Evolutionary conservation across 37 sponge, comb jelly and placozoan species (phyloP).

Genomic region (Halisarca cf. caerulea): DNA sequence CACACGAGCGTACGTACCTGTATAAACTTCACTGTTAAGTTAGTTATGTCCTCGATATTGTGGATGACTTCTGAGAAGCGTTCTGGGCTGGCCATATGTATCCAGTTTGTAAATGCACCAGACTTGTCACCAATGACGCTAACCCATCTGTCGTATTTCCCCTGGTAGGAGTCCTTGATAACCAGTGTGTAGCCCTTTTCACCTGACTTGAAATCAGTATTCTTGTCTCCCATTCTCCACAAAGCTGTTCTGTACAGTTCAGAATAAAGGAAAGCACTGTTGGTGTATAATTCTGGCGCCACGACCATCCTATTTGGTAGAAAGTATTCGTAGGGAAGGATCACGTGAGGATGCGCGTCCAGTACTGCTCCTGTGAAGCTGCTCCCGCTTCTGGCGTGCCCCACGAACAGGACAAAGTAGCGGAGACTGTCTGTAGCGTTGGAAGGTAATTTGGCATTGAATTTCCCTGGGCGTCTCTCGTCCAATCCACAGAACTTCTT

Average conservation of each 20-base stretch:
- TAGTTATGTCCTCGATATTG: neutral
- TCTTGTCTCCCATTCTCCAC: too few species aligned
- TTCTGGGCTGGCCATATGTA: neutral
- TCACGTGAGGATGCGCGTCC: constrained; percentile 34
- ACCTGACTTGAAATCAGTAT: neutral
- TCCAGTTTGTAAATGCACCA: neutral
- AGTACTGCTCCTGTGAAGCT: constrained; percentile 21
- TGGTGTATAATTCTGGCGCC: neutral
- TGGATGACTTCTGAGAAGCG: neutral
- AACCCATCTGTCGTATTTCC: neutral
- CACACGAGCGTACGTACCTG: too few species aligned
- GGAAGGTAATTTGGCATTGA: too few species aligned
- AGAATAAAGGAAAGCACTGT: neutral
- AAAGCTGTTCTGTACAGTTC: too few species aligned
- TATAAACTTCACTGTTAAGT: neutral
- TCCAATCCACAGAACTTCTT: too few species aligned
- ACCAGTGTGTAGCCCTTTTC: neutral
- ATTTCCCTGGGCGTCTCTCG: too few species aligned
- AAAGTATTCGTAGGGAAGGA: constrained; percentile 5
- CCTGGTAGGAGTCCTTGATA: neutral
- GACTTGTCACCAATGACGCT: constrained; percentile 10
- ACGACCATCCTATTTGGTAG: neutral
- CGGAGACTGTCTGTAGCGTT: neutral
- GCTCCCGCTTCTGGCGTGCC: constrained; percentile 29
- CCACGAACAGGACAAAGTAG: constrained; percentile 24